Evolutionary conservation across 2,113 vertebrate genomes (phyloP), one percentile per base, ranked within the genome.

Genomic region (Antennarius striatus): DNA sequence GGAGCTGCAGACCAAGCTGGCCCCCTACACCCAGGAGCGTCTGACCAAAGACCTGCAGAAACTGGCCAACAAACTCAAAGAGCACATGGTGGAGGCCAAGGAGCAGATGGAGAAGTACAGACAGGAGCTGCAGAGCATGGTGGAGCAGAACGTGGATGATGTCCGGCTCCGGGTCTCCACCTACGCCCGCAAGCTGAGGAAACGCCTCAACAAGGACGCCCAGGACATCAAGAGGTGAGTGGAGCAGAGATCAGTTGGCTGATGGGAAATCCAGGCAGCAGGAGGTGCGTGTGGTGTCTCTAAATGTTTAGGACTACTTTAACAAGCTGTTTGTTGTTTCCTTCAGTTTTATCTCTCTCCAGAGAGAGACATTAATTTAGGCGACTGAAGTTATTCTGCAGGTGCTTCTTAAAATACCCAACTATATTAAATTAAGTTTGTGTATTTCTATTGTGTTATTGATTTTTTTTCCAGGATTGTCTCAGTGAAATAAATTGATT

Each of bases 101-200:
- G 58, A 70, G 3, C 89, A 88, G 54, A 50, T 88, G 58, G 68
- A 71, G 3, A 86, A 79, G 50, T 94, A 94, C 64, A 4, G 12
- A 9, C 53, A 79, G 10, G 94, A 95, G 60, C 70, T 92, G 11
- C 83, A 81, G 22, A 67, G 77, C 68, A 82, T 94, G 88, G 49
- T 93, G 80, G 86, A 91, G 66, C 92, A 93, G 85, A 93, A 92
- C 58, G n/a, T 61, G 0, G 90, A 92, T 0, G 89, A 89, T 0
- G 60, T 93, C 60, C 75, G 61, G 6, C 15, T 10, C 77, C 75
- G 79, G 6, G 11, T 91, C 10, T 47, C 9, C 59, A 6, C 86
- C 64, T 93, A 92, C 75, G 51, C 68, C 61, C 90, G 87, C 69
- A 94, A 94, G 77, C 28, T 94, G 79, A 92, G 82, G 81, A 95